These are phyloP conservation scores for Fopius arisanus DNA, from an alignment of 1,140 invertebrate species.

Conservation along the genomic window DNA sequence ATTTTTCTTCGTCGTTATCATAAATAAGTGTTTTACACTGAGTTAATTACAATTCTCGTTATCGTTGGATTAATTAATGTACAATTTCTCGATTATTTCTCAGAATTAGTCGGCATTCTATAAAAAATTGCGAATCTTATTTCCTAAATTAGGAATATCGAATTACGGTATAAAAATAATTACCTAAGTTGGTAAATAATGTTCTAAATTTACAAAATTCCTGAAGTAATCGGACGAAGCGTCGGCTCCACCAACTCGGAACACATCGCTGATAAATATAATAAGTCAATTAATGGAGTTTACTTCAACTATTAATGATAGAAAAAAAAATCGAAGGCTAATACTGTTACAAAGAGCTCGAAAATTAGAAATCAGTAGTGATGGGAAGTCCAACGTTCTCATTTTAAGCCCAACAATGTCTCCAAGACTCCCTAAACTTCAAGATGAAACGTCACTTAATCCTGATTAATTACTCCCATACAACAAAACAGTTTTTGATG, in stretches of 20 bases:
- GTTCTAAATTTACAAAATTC: not conserved
- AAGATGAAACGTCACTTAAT: too few relatives aligned
- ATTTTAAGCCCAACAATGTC: too few relatives aligned
- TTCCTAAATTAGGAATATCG: slow-evolving; percentile 4
- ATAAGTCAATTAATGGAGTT: not conserved
- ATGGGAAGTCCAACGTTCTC: not conserved
- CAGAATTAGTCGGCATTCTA: too few relatives aligned
- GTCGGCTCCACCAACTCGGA: not conserved
- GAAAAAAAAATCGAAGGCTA: slow-evolving; percentile 13
- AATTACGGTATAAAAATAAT: slow-evolving; percentile 4
- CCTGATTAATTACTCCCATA: too few relatives aligned
- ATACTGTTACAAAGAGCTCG: slow-evolving; percentile 22
- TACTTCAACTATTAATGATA: not conserved
- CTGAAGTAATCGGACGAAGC: not conserved
- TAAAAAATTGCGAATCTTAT: too few relatives aligned
- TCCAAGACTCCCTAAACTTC: too few relatives aligned
- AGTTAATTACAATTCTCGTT: slow-evolving; percentile 23
- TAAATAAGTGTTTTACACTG: slow-evolving; percentile 9
- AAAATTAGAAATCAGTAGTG: not conserved
- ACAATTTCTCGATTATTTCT: not conserved
- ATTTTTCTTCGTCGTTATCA: slow-evolving; percentile 1
- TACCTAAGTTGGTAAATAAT: not conserved
- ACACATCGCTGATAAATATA: not conserved
- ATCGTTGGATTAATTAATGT: slow-evolving; percentile 18
- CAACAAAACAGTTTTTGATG: too few relatives aligned